Evolutionary conservation across 2,888 invertebrate genomes (phyloP).

Genomic region (Atethmia centrago): DNA sequence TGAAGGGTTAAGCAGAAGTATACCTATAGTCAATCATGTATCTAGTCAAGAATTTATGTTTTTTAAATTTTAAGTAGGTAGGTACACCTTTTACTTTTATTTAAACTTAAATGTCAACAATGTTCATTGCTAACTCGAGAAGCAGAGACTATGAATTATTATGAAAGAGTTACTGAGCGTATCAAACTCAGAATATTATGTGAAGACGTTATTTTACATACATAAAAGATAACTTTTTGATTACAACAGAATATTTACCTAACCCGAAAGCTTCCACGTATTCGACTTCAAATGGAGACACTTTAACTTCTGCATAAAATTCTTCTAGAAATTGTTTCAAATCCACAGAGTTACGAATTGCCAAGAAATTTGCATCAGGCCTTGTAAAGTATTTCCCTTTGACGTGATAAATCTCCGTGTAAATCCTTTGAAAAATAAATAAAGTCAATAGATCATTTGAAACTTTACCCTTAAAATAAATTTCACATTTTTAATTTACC

Average conservation of each 20-base stretch:
- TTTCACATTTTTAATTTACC: constrained; percentile 67
- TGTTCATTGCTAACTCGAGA: neutral
- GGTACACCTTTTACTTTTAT: neutral
- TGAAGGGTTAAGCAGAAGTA: too few relatives aligned
- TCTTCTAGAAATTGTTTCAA: constrained; percentile 14
- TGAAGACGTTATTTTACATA: neutral
- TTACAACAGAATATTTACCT: neutral
- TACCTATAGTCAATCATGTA: too few relatives aligned
- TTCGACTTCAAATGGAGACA: constrained; percentile 25
- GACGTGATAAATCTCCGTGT: constrained; percentile 23
- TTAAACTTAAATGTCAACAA: neutral
- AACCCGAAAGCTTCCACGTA: constrained; percentile 19
- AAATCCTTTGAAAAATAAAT: constrained; percentile 15
- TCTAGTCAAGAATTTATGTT: too few relatives aligned
- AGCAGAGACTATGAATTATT: neutral
- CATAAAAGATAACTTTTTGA: neutral
- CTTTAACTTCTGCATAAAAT: constrained; percentile 23
- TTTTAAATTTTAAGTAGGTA: too few relatives aligned
- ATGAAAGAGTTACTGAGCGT: neutral
- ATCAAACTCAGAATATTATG: neutral
- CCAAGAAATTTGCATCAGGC: constrained; percentile 25
- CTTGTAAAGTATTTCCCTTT: constrained; percentile 17
- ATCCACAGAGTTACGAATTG: constrained; percentile 17
- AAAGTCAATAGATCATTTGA: neutral
- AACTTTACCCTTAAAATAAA: too few relatives aligned